phyloP scores from a whole-genome alignment of 2,888 invertebrate genomes.

The Oscheius sp. region DNA sequence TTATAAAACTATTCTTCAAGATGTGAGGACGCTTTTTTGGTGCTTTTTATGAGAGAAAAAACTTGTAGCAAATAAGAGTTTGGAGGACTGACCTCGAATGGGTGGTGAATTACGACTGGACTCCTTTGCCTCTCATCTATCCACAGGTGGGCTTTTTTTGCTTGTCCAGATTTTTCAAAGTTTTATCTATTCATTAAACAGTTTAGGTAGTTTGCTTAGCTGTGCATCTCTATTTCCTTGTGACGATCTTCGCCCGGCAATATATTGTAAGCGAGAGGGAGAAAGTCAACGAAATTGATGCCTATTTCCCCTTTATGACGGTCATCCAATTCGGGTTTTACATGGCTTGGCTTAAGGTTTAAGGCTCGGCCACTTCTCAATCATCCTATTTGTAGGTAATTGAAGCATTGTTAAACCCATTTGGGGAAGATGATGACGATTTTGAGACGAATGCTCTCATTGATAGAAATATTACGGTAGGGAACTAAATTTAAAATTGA shows the following conservation, averaged over 20 bases:
- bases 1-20: conserved; percentile 38
- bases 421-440: conserved; percentile 61
- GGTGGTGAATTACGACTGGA: conserved; percentile 59
- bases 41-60: background rate
- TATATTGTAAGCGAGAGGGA: conserved; percentile 46
- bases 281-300: conserved; percentile 51
- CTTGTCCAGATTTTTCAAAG: background rate
- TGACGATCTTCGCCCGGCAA: conserved; percentile 63
- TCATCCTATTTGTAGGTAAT: conserved; percentile 35
- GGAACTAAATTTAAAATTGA: background rate
- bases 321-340: conserved; percentile 67
- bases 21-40: conserved; percentile 2
- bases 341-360: conserved; percentile 66
- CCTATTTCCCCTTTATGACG: conserved; percentile 65
- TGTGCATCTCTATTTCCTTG: conserved; percentile 63
- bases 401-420: conserved; percentile 57
- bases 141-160: conserved; percentile 34
- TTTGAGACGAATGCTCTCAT: conserved; percentile 59
- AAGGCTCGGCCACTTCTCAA: too few species aligned
- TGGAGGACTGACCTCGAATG: conserved; percentile 56
- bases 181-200: background rate
- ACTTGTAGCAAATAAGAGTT: conserved; percentile 44
- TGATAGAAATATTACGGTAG: conserved; percentile 58
- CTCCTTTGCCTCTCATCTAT: conserved; percentile 51
- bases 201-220: conserved; percentile 52